phyloP scores from a whole-genome alignment of 1,140 invertebrate species.

The Pseudomyrmex pallidus region DNA sequence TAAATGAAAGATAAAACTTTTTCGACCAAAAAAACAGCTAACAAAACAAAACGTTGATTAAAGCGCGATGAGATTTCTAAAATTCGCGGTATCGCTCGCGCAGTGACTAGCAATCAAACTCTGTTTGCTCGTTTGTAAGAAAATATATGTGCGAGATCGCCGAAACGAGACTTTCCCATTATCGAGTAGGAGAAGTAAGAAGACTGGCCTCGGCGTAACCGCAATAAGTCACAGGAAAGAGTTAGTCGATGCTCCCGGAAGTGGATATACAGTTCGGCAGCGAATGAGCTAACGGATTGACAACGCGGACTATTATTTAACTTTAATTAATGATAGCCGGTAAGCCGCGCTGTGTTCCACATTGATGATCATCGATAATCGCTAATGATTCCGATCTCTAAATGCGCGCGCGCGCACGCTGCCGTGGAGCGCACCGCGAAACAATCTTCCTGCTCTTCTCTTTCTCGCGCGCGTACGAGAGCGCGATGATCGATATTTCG shows the following conservation, averaged over 20 bases:
- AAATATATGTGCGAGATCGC: conserved; percentile 16
- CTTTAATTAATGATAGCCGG: conserved; percentile 70
- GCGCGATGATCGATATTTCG: conserved; percentile 44
- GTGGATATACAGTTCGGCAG: conserved; percentile 9
- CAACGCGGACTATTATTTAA: conserved; percentile 68
- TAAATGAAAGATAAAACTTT: no score
- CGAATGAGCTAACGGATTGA: conserved; percentile 60
- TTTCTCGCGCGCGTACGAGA: neutral
- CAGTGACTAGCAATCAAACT: neutral
- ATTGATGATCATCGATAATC: conserved; percentile 73
- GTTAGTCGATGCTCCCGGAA: conserved; percentile 67
- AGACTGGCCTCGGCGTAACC: conserved; percentile 25
- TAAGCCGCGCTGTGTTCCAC: conserved; percentile 52
- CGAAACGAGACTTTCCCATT: conserved; percentile 52
- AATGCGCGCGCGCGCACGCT: neutral
- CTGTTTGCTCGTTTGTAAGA: neutral
- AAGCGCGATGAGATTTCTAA: neutral
- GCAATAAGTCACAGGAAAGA: conserved; percentile 58
- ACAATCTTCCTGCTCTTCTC: conserved; percentile 24
- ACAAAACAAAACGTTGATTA: neutral
- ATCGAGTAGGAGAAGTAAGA: conserved; percentile 13
- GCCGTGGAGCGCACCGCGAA: conserved; percentile 60
- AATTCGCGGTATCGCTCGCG: neutral
- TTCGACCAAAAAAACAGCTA: no score
- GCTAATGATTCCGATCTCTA: conserved; percentile 67